Percentiles rank a stretch among this genome's conserved stretches.
Conservation (phyloP, 1,140 invertebrate genomes). For the Rhopalosiphum padi region DNA sequence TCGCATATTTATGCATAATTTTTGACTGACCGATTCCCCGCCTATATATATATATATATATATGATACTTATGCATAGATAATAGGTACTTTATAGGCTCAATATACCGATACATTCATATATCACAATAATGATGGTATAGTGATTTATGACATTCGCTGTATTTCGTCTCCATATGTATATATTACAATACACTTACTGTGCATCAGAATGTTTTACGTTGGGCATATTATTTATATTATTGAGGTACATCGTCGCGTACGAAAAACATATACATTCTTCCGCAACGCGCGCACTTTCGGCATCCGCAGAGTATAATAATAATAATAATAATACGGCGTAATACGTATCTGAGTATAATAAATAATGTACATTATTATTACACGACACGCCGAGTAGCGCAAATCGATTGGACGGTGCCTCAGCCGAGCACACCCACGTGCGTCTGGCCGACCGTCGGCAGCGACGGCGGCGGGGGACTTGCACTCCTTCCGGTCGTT, state of each 20-base stretch:
- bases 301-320: background rate
- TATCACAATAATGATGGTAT: background rate
- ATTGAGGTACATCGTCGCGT: background rate
- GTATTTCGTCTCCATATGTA: background rate
- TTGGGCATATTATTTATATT: background rate
- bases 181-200: background rate
- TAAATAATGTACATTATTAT: background rate
- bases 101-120: background rate
- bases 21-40: background rate
- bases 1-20: no score
- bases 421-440: constrained; percentile 30
- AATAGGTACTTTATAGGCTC: no score
- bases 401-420: constrained; percentile 33
- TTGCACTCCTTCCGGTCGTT: constrained; percentile 50
- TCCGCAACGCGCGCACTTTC: background rate
- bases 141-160: background rate
- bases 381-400: background rate
- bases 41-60: no score
- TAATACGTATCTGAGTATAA: background rate
- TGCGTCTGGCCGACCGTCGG: constrained; percentile 4
- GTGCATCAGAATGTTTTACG: background rate
- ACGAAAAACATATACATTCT: background rate
- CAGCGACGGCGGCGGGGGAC: background rate
- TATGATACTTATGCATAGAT: no score
- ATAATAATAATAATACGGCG: background rate